Evolutionary conservation across 2,797 vertebrate genomes (phyloP).

Genomic region (Pipistrellus kuhlii): DNA sequence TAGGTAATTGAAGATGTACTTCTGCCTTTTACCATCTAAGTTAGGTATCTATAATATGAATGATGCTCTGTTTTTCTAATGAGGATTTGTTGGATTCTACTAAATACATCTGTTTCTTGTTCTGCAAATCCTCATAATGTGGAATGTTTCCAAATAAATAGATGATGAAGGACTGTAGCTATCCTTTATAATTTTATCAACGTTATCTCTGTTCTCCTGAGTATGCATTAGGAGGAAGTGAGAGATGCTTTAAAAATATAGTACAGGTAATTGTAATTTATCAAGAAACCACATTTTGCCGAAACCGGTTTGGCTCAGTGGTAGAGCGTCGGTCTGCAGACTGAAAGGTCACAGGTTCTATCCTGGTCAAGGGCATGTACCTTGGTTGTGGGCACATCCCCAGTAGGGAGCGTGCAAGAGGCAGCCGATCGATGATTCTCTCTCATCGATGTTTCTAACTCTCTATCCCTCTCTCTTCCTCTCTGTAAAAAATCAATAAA

Average conservation of each 20-base stretch:
- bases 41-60: conserved; percentile 7
- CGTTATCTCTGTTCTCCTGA: background rate
- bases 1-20: conserved; percentile 2
- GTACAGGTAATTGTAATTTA: background rate
- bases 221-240: background rate
- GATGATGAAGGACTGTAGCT: background rate
- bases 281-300: background rate
- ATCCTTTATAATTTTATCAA: background rate
- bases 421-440: too few relatives aligned
- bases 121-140: conserved; percentile 30
- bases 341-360: too few relatives aligned
- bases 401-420: too few relatives aligned
- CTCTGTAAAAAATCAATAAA: too few relatives aligned
- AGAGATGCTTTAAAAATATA: conserved; percentile 27
- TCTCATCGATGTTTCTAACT: too few relatives aligned
- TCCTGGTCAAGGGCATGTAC: too few relatives aligned
- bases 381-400: too few relatives aligned
- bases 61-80: conserved; percentile 39
- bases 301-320: too few relatives aligned
- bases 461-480: too few relatives aligned
- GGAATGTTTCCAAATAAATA: conserved; percentile 37
- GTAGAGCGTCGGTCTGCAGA: too few relatives aligned
- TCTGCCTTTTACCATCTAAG: conserved; percentile 17
- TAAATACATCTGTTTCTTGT: background rate
- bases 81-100: conserved; percentile 45